Evolutionary conservation across 2,888 invertebrate species (phyloP).

Genomic region (Meloe dianella): DNA sequence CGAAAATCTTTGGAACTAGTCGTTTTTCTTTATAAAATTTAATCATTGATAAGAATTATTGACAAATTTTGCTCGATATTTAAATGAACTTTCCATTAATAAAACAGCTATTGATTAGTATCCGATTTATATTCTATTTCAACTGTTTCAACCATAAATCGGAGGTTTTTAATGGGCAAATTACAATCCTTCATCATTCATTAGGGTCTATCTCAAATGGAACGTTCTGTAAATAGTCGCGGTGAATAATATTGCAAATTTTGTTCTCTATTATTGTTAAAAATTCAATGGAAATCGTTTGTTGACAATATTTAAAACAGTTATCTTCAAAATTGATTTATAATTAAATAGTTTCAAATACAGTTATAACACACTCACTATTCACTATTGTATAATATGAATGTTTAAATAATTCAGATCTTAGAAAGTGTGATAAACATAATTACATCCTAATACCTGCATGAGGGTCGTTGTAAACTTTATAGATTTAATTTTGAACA

Average conservation of each 20-base stretch:
- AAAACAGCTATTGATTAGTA: neutral
- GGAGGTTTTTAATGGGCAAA: too few species aligned
- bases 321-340: slow-evolving; percentile 2
- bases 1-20: slow-evolving; percentile 21
- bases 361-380: neutral
- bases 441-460: slow-evolving; percentile 13
- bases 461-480: neutral
- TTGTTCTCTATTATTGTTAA: too few species aligned
- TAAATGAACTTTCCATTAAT: slow-evolving; percentile 15
- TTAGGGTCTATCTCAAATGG: too few species aligned
- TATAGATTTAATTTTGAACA: slow-evolving; percentile 3
- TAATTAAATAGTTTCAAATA: slow-evolving; percentile 1
- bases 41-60: slow-evolving; percentile 21
- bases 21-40: slow-evolving; percentile 12
- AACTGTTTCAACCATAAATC: too few species aligned
- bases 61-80: neutral
- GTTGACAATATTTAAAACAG: neutral
- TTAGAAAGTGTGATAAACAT: slow-evolving; percentile 7
- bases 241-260: too few species aligned
- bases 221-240: too few species aligned
- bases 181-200: too few species aligned
- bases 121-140: too few species aligned
- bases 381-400: slow-evolving; percentile 1
- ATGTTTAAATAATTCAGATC: neutral
- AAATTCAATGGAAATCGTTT: neutral